Conservation (phyloP, 2,113 vertebrate species). For the Arizona elegans region DNA sequence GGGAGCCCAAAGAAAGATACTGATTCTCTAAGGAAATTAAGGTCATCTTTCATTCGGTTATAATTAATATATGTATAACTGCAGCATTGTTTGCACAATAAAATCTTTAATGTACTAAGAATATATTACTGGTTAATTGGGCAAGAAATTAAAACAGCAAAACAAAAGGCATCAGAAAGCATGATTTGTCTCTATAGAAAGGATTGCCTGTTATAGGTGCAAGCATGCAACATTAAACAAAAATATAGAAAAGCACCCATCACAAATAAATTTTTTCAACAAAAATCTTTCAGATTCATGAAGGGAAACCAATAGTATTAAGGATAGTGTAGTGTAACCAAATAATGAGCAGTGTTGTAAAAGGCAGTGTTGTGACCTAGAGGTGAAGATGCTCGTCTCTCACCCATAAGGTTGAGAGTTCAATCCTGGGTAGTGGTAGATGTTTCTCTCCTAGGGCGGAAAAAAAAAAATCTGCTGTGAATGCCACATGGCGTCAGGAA, state of each 20-base stretch:
- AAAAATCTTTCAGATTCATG: too few species aligned
- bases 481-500: too few species aligned
- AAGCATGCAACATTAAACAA: background rate
- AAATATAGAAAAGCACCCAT: background rate
- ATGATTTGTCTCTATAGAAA: background rate
- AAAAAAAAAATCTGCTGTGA: too few species aligned
- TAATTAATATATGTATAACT: background rate
- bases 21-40: background rate
- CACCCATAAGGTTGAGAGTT: too few species aligned
- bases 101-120: background rate
- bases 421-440: too few species aligned
- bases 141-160: background rate
- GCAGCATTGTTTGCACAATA: background rate
- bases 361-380: too few species aligned
- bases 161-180: background rate
- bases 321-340: too few species aligned
- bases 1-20: background rate
- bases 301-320: too few species aligned
- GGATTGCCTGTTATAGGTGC: background rate
- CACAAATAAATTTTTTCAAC: too few species aligned
- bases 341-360: too few species aligned
- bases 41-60: background rate
- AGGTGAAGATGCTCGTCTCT: too few species aligned
- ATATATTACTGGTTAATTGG: background rate
- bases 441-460: too few species aligned